Base-by-base conservation (phyloP, 1,140 invertebrate genomes). In the Calephelis nemesis region DNA sequence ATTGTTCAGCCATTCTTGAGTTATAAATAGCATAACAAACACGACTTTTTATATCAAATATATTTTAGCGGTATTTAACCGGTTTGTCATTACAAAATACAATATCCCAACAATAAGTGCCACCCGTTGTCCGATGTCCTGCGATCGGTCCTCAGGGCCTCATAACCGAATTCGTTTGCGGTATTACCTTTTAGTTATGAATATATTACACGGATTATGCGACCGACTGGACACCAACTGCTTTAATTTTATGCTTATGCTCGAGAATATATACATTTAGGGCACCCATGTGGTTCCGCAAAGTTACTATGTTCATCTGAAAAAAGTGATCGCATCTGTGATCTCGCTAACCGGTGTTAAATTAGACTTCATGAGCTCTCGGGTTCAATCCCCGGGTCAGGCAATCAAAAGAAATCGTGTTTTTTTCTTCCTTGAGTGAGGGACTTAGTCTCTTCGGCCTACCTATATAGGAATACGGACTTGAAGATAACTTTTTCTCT, bases 121-220 rank as follows among this genome's bases (percentile, higher is more conserved):
- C 85, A 85, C 81, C 82, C 76, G 78, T 65, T 71, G 84, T 79
- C 82, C 76, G 77, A 63, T 71, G 84, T 74, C 80, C 82, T 54
- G 70, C 70, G 78, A 88, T 87, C 71, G 82, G 50, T 77, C 85
- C 81, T 74, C 30, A 6, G 85, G 84, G 87, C 67, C 75, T 73
- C 62, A 83, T 89, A 50, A 39, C 11, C 76, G 68, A 71, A 65
- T 64, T 66, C 69, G 69, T 64, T 70, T 70, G 74, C 72, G 72
- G 71, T 70, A 72, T 64, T 81, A 80, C 82, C 88, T 87, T 89
- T 90, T 88, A 84, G 85, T 88, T 88, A 72, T 80, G 88, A 81
- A 90, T 90, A 90, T 75, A 88, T 90, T 88, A 88, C 73, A 49
- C 67, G 81, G 83, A 85, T 87, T 85, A 87, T 45, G 42, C 74